phyloP scores from a whole-genome alignment of 2,797 vertebrate genomes.

The Protosalanx chinensis region DNA sequence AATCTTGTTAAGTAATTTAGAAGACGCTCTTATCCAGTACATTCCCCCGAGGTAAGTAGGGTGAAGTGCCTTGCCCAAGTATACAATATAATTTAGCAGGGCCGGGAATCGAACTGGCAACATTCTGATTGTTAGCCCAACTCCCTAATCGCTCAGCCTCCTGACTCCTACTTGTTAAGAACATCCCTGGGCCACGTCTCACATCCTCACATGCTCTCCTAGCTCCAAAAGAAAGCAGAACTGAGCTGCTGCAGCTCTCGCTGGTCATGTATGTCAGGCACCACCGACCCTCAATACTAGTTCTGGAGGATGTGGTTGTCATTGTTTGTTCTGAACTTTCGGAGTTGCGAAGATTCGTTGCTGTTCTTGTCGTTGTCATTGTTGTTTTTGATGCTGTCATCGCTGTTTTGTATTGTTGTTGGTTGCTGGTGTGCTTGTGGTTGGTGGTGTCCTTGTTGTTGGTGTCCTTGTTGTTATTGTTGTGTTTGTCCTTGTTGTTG shows the following conservation, averaged over 20 bases:
- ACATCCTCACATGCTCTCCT: background rate
- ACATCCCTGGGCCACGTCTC: background rate
- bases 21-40: no score
- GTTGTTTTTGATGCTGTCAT: background rate
- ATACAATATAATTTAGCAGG: no score
- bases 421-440: background rate
- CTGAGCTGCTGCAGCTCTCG: background rate
- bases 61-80: no score
- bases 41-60: no score
- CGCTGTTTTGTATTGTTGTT: background rate
- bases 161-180: background rate
- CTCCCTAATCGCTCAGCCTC: no score
- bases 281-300: no score
- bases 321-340: background rate
- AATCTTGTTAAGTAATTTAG: no score
- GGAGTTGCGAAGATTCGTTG: no score
- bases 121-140: no score
- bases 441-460: background rate
- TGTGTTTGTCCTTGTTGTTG: background rate
- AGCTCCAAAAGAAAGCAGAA: background rate
- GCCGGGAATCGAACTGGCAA: no score
- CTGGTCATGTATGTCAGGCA: background rate
- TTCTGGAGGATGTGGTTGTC: background rate
- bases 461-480: background rate
- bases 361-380: background rate